These are phyloP conservation scores for Drosophila cardini DNA, from an alignment of 1,140 invertebrate genomes.

Conservation along the genomic window DNA sequence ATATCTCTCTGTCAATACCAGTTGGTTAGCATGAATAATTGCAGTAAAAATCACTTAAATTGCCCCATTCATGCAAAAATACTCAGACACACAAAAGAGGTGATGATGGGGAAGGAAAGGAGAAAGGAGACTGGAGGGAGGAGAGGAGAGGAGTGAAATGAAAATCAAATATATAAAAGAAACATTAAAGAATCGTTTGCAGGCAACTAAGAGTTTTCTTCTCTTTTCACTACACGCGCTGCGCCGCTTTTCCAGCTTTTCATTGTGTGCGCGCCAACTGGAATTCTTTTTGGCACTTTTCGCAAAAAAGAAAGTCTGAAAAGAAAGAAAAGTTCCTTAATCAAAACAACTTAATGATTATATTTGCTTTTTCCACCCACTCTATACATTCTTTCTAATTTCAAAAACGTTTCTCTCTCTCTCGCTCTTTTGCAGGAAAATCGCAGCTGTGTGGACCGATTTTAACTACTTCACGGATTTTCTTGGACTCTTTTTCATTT, in stretches of 20 bases:
- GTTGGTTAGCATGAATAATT: slow-evolving; percentile 16
- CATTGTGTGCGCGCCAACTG: slow-evolving; percentile 19
- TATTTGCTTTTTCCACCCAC: slow-evolving; percentile 68
- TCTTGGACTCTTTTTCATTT: slow-evolving; percentile 27
- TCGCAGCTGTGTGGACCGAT: slow-evolving; percentile 47
- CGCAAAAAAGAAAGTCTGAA: too few relatives aligned
- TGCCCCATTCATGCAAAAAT: slow-evolving; percentile 4
- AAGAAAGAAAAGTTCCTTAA: slow-evolving; percentile 64
- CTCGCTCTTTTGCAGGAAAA: slow-evolving; percentile 40
- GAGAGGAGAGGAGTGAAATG: not conserved
- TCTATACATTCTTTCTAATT: slow-evolving; percentile 44
- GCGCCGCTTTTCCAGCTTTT: not conserved
- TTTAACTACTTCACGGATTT: slow-evolving; percentile 62
- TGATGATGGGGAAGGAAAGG: not conserved
- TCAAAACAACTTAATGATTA: slow-evolving; percentile 83
- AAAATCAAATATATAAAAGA: slow-evolving; percentile 24
- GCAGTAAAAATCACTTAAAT: slow-evolving; percentile 17
- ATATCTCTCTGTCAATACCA: slow-evolving; percentile 17
- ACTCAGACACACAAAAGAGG: not conserved
- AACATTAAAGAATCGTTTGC: slow-evolving; percentile 45
- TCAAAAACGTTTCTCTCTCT: slow-evolving; percentile 18
- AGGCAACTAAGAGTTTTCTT: not conserved
- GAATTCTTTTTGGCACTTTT: slow-evolving; percentile 55
- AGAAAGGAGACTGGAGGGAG: not conserved
- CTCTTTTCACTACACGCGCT: not conserved